Evolutionary conservation across 2,888 invertebrate genomes (phyloP).

Genomic region (Eubasilissa splendida): DNA sequence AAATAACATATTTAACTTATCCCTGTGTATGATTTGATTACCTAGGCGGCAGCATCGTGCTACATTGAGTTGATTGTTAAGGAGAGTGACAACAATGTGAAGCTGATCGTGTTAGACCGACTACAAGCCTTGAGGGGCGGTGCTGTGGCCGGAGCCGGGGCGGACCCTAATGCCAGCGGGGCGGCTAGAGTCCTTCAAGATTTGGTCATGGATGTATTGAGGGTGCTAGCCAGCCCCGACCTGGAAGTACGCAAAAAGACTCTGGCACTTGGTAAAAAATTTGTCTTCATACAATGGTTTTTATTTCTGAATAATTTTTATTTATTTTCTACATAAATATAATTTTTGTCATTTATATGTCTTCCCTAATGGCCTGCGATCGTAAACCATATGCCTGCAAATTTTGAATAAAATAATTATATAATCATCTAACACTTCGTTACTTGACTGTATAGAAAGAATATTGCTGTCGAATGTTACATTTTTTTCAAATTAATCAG

Average conservation of each 20-base stretch:
- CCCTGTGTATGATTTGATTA: not conserved
- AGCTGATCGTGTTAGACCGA: constrained; percentile 96
- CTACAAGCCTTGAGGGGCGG: constrained; percentile 90
- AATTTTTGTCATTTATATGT: too few relatives aligned
- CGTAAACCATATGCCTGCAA: too few relatives aligned
- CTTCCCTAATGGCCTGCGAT: too few relatives aligned
- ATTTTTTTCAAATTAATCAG: too few relatives aligned
- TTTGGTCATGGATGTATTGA: constrained; percentile 96
- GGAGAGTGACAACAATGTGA: constrained; percentile 99
- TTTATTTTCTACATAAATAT: not conserved
- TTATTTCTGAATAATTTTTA: not conserved
- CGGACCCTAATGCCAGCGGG: constrained; percentile 88
- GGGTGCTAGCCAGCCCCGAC: constrained; percentile 94
- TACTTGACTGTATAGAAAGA: too few relatives aligned
- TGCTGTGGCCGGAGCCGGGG: constrained; percentile 89
- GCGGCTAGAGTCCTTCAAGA: constrained; percentile 86
- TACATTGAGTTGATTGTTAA: constrained; percentile 99
- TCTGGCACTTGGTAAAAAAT: constrained; percentile 74
- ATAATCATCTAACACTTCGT: too few relatives aligned
- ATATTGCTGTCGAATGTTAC: too few relatives aligned
- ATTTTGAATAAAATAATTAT: too few relatives aligned
- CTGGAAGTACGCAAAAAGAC: constrained; percentile 95
- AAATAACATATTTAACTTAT: constrained; percentile 2
- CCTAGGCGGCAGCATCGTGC: constrained; percentile 92
- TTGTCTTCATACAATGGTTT: not conserved